phyloP scores from a whole-genome alignment of 2,113 vertebrate genomes.

The Cyphomyrus plagiostoma region DNA sequence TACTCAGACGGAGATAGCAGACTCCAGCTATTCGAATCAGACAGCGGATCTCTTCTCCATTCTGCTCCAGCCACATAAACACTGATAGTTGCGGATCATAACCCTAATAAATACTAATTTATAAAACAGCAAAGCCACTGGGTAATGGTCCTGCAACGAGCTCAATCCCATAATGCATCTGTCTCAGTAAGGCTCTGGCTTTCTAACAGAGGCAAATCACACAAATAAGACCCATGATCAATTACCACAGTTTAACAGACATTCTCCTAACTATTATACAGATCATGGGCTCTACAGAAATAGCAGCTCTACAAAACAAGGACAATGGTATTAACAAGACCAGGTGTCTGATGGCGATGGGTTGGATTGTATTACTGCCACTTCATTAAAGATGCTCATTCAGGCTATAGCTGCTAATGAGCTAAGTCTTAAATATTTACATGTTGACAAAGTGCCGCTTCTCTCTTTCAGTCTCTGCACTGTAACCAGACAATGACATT shows the following conservation, averaged over 20 bases:
- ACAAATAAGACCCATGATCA: neutral
- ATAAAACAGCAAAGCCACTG: neutral
- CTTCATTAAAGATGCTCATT: slow-evolving; percentile 2
- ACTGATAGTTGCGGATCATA: neutral
- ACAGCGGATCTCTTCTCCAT: neutral
- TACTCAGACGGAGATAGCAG: neutral
- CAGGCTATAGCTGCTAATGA: slow-evolving; percentile 13
- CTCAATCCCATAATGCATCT: neutral
- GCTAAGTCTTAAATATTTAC: slow-evolving; percentile 15
- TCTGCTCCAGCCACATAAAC: neutral
- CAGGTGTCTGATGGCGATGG: neutral
- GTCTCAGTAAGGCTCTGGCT: neutral
- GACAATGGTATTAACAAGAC: neutral
- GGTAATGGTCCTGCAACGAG: neutral
- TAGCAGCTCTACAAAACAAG: neutral
- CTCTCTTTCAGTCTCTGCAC: slow-evolving; percentile 12
- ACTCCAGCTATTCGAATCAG: neutral
- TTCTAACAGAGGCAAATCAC: neutral
- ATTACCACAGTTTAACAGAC: neutral
- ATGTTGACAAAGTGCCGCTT: neutral
- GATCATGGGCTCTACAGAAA: neutral
- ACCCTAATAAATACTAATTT: neutral
- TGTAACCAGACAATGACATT: neutral
- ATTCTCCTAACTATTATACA: neutral
- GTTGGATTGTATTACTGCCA: neutral